These are phyloP conservation scores for Ceratothoa steindachneri DNA, from an alignment of 2,888 invertebrate species.

Conservation along the genomic window DNA sequence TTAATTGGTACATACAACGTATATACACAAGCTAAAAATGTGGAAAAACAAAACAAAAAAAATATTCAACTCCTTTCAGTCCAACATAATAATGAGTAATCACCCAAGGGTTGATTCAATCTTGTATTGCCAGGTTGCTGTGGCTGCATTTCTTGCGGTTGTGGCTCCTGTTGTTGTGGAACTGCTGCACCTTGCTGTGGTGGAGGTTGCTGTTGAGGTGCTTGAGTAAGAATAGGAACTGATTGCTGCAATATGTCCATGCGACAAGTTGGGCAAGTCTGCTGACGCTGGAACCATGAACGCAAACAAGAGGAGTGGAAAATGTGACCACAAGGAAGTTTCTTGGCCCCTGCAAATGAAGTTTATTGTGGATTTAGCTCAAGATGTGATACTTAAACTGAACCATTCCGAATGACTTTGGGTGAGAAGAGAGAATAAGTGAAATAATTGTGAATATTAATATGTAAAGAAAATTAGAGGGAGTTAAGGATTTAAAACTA, in stretches of 20 bases:
- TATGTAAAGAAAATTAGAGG: no score
- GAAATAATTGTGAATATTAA: no score
- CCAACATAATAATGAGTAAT: no score
- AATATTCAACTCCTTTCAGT: no score
- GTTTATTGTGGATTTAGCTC: no score
- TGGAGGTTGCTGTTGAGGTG: constrained; percentile 27
- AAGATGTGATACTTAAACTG: no score
- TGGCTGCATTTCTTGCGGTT: constrained; percentile 31
- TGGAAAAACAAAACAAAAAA: no score
- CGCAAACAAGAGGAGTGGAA: constrained; percentile 96
- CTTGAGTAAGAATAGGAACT: constrained; percentile 19
- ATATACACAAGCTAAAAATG: no score
- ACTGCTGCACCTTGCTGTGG: constrained; percentile 39
- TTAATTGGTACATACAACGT: no score
- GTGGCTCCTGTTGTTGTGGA: constrained; percentile 48
- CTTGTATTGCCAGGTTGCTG: constrained; percentile 53
- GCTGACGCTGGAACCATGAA: constrained; percentile 99
- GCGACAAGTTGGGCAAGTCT: constrained; percentile 98
- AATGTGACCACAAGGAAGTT: constrained; percentile 97
- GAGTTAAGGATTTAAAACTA: no score
- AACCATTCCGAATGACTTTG: no score
- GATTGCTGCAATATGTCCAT: constrained; percentile 68
- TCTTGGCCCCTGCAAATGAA: constrained; percentile 78
- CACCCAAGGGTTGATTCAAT: constrained; percentile 15
- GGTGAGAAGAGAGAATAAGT: no score